These are phyloP conservation scores for Mus minutoides DNA, from an alignment of 2,797 vertebrate species.

Conservation along the genomic window DNA sequence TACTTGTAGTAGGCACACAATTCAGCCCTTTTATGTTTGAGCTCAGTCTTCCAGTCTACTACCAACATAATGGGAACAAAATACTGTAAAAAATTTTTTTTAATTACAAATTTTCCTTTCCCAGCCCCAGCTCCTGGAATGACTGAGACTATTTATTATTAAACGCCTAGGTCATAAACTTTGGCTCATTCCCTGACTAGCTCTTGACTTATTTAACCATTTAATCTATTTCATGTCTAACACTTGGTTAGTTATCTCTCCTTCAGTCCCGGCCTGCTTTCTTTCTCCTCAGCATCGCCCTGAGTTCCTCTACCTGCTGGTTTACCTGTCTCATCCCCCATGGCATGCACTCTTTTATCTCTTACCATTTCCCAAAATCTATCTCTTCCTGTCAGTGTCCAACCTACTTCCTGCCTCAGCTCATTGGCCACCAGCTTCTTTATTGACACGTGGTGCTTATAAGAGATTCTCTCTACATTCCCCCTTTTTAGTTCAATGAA, in stretches of 20 bases:
- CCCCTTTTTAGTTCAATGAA: too few relatives aligned
- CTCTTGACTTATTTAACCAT: neutral
- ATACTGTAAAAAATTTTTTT: neutral
- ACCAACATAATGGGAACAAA: conserved; percentile 26
- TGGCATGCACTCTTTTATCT: too few relatives aligned
- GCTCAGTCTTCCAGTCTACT: neutral
- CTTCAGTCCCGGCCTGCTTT: neutral
- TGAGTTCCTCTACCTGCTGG: neutral
- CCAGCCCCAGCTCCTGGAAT: neutral
- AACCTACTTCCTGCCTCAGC: too few relatives aligned
- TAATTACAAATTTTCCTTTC: neutral
- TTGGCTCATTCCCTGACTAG: neutral
- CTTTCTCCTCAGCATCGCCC: neutral
- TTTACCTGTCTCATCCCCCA: neutral
- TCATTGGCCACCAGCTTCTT: too few relatives aligned
- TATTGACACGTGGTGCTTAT: too few relatives aligned
- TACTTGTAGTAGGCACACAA: neutral
- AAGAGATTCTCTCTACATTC: too few relatives aligned
- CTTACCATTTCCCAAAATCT: too few relatives aligned
- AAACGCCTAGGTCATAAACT: neutral
- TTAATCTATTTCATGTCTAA: neutral
- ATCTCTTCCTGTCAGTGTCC: too few relatives aligned
- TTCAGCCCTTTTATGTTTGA: neutral
- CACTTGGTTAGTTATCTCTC: neutral
- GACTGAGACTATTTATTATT: neutral